Conservation (phyloP, 2,797 vertebrate genomes). For the Dallia pectoralis region DNA sequence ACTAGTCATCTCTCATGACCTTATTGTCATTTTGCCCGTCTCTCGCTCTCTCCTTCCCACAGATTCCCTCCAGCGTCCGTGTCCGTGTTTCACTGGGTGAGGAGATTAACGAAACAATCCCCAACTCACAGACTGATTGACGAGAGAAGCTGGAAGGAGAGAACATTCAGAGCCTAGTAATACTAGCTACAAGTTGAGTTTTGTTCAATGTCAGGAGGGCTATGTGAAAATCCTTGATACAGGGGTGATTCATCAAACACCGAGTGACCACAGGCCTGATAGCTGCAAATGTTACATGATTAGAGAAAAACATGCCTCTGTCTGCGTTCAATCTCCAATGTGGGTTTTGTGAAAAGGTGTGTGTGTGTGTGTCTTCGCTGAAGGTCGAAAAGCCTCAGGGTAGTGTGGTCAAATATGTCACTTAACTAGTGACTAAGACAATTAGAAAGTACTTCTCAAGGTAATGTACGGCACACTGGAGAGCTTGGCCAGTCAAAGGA, state of each 20-base stretch:
- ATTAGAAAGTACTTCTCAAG: not conserved
- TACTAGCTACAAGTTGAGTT: not conserved
- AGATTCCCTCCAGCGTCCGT: not conserved
- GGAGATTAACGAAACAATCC: not conserved
- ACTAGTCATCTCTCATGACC: not conserved
- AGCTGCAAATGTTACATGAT: not conserved
- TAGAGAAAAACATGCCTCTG: not conserved
- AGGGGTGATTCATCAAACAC: not conserved
- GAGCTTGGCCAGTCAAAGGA: not conserved
- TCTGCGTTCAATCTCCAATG: not conserved
- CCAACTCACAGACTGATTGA: conserved; percentile 2
- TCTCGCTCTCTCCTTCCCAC: conserved; percentile 3
- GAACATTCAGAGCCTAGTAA: not conserved
- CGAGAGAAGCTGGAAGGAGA: not conserved
- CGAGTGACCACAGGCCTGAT: not conserved
- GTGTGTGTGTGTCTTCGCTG: too few relatives aligned
- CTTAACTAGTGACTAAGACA: not conserved
- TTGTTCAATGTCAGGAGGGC: not conserved
- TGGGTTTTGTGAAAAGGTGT: too few relatives aligned
- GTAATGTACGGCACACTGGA: not conserved
- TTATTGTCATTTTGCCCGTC: not conserved
- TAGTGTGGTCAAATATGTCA: not conserved
- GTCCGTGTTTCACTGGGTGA: not conserved
- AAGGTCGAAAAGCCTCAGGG: not conserved
- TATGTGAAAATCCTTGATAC: conserved; percentile 19